Conservation (phyloP, 2,888 invertebrate genomes). For the Operophtera brumata region DNA sequence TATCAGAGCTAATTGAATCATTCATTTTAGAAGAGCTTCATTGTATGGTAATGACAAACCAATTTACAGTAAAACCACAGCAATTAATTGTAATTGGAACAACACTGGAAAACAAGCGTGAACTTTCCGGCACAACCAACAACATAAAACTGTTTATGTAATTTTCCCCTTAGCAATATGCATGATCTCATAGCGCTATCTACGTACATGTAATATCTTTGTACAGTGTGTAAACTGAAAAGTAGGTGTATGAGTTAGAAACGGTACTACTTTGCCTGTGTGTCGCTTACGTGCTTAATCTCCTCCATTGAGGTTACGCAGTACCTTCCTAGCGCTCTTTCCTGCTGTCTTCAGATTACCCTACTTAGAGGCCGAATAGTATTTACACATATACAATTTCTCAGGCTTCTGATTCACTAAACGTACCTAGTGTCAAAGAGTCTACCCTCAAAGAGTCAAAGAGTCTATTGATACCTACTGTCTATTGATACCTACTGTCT, state of each 20-base stretch:
- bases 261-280: slow-evolving; percentile 45
- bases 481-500: no score
- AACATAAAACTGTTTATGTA: background rate
- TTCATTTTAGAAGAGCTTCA: no score
- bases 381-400: background rate
- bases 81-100: no score
- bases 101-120: no score
- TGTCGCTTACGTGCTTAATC: slow-evolving; percentile 68
- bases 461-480: no score
- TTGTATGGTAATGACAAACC: no score
- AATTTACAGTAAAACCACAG: no score
- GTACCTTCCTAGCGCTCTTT: slow-evolving; percentile 44
- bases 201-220: background rate
- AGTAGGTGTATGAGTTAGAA: slow-evolving; percentile 29
- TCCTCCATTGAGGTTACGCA: slow-evolving; percentile 46
- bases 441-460: no score
- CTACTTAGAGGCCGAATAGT: slow-evolving; percentile 14
- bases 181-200: slow-evolving; percentile 51
- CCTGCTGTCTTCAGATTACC: slow-evolving; percentile 30
- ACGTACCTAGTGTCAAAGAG: no score
- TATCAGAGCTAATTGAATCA: no score
- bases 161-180: slow-evolving; percentile 35
- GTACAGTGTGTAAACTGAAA: slow-evolving; percentile 26
- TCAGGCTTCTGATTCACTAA: background rate
- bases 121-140: no score